Percentiles rank a stretch among this genome's conserved stretches.
phyloP scores from a whole-genome alignment of 2,888 invertebrate species.

The Parthenolecanium corni region DNA sequence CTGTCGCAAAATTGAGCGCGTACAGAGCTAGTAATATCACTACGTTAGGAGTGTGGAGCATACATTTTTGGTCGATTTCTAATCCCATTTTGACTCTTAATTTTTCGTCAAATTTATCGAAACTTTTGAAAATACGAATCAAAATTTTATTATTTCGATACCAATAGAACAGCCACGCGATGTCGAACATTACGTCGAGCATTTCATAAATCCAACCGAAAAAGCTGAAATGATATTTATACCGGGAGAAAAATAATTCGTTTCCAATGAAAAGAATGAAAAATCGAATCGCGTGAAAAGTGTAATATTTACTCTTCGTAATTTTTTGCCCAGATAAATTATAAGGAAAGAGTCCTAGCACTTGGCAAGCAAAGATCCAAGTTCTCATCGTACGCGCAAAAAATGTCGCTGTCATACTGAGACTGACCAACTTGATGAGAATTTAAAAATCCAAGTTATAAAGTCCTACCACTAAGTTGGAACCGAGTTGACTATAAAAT shows the following conservation, averaged over 20 bases:
- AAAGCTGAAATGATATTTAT: slow-evolving; percentile 2
- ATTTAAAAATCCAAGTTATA: background rate
- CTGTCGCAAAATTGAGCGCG: background rate
- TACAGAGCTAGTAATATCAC: background rate
- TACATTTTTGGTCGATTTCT: background rate
- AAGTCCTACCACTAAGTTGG: background rate
- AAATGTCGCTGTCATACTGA: background rate
- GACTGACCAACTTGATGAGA: background rate
- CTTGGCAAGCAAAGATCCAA: slow-evolving; percentile 1
- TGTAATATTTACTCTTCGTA: background rate
- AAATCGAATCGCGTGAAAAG: background rate
- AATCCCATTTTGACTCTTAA: background rate
- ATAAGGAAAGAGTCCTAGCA: slow-evolving; percentile 14
- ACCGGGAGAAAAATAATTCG: slow-evolving; percentile 2
- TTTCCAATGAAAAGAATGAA: background rate
- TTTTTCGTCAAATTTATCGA: slow-evolving; percentile 4
- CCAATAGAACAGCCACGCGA: background rate
- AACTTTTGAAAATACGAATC: background rate
- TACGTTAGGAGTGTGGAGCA: background rate
- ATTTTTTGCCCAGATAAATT: background rate
- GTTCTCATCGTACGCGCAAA: background rate
- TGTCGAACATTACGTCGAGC: background rate
- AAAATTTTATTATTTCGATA: background rate
- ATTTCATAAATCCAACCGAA: slow-evolving; percentile 10
- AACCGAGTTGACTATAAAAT: background rate